Evolutionary conservation across 1,140 invertebrate genomes (phyloP).

Genomic region (Battus philenor): DNA sequence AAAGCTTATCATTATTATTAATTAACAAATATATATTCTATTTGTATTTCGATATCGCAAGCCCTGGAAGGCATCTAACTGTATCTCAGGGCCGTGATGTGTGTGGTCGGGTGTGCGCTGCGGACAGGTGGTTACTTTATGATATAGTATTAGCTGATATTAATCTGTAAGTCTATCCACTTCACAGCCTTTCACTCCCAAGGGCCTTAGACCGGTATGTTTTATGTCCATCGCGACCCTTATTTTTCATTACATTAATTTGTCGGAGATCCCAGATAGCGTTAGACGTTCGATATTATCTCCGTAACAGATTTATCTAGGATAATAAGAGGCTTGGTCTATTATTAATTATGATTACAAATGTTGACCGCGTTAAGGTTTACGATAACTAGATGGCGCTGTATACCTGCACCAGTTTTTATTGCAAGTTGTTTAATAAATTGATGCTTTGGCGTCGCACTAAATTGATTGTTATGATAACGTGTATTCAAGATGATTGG

Average conservation of each 20-base stretch:
- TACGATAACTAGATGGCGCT: too few species aligned
- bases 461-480: too few species aligned
- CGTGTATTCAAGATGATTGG: too few species aligned
- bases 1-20: neutral
- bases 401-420: too few species aligned
- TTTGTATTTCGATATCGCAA: neutral
- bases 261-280: neutral
- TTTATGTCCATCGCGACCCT: slow-evolving; percentile 2
- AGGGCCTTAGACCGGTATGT: slow-evolving; percentile 2
- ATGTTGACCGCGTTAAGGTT: too few species aligned
- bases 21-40: neutral
- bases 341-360: too few species aligned
- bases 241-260: slow-evolving; percentile 11
- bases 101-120: slow-evolving; percentile 4
- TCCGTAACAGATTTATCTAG: neutral
- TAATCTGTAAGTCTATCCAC: slow-evolving; percentile 15
- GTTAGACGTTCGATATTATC: slow-evolving; percentile 1
- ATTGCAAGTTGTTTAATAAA: too few species aligned
- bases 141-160: slow-evolving; percentile 8
- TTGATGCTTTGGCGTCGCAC: too few species aligned
- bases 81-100: slow-evolving; percentile 5
- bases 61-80: neutral
- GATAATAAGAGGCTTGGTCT: neutral
- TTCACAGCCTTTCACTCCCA: neutral
- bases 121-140: slow-evolving; percentile 9